These are phyloP conservation scores for Callipepla squamata DNA, from an alignment of 2,113 vertebrate species.

Conservation along the genomic window DNA sequence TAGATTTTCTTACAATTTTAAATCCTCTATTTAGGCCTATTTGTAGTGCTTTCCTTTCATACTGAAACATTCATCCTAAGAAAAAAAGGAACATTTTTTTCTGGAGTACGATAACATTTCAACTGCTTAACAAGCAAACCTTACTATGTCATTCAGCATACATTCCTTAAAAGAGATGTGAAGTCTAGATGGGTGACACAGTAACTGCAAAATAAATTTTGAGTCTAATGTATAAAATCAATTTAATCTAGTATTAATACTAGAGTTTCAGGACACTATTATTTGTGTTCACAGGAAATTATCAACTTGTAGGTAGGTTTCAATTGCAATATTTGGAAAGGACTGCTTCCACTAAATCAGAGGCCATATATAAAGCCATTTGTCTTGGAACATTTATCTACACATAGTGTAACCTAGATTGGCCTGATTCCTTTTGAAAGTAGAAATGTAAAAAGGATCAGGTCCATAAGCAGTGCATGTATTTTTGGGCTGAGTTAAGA, in stretches of 20 bases:
- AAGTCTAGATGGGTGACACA: neutral
- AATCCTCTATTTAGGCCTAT: neutral
- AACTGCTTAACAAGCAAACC: neutral
- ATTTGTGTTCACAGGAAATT: conserved; percentile 10
- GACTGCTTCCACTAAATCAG: neutral
- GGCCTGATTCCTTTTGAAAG: neutral
- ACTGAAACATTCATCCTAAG: neutral
- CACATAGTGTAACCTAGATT: neutral
- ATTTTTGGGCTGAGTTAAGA: neutral
- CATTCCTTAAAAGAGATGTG: neutral
- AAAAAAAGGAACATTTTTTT: neutral
- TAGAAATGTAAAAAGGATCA: neutral
- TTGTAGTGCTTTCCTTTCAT: neutral
- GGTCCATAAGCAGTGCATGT: neutral
- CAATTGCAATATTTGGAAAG: neutral
- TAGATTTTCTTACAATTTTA: too few species aligned
- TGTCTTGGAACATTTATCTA: conserved; percentile 9
- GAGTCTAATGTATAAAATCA: neutral
- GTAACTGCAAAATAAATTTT: neutral
- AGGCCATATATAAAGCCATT: neutral
- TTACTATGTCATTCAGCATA: neutral
- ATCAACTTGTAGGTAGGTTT: conserved; percentile 18
- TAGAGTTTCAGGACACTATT: conserved; percentile 11
- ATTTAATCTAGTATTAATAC: neutral
- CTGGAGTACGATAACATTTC: neutral